phyloP scores from a whole-genome alignment of 2,888 invertebrate species.

The Dynastes maya region DNA sequence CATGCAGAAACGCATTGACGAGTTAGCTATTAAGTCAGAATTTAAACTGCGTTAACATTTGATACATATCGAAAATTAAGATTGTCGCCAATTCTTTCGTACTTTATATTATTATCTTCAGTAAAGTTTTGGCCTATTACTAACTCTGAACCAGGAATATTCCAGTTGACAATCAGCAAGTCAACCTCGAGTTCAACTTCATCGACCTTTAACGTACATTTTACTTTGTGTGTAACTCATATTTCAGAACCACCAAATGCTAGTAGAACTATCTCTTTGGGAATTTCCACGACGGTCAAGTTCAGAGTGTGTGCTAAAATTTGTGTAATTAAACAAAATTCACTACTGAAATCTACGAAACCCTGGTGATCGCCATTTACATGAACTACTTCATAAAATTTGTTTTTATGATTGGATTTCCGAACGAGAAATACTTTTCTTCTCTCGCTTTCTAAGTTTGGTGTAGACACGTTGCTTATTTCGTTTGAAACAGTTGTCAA shows the following conservation, averaged over 20 bases:
- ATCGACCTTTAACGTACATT: not conserved
- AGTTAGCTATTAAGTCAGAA: no score
- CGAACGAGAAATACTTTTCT: not conserved
- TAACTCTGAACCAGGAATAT: not conserved
- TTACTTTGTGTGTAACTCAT: no score
- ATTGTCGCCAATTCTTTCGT: not conserved
- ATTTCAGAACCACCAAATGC: no score
- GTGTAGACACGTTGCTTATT: not conserved
- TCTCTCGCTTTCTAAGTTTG: not conserved
- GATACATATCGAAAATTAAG: not conserved
- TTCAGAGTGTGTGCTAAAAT: no score
- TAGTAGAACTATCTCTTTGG: no score
- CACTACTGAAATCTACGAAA: not conserved
- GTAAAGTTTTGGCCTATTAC: not conserved
- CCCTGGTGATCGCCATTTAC: not conserved
- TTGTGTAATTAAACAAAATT: not conserved
- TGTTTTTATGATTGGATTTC: not conserved
- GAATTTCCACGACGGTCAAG: no score
- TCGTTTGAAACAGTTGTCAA: not conserved
- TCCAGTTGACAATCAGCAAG: not conserved
- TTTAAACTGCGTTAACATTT: not conserved
- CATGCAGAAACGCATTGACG: no score
- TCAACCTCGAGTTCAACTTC: not conserved
- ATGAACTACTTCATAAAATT: not conserved
- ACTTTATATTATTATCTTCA: not conserved